phyloP scores from a whole-genome alignment of 1,140 invertebrate genomes.

The Phymorhynchus buccinoides region DNA sequence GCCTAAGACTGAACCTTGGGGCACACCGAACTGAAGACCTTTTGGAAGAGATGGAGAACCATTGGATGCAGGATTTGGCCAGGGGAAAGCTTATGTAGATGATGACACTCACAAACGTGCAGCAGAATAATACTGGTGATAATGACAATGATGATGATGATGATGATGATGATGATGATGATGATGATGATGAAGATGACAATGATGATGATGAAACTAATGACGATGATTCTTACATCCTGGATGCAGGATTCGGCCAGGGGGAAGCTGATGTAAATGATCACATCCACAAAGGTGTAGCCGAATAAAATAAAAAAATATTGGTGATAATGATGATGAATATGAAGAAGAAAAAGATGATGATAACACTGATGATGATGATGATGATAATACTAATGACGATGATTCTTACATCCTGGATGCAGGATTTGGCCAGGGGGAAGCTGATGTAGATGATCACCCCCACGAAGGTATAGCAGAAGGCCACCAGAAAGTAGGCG shows the following conservation, averaged over 20 bases:
- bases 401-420: slow-evolving; percentile 93
- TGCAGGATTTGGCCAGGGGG: slow-evolving; percentile 87
- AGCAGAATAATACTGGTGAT: slow-evolving; percentile 81
- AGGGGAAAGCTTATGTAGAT: slow-evolving; percentile 91
- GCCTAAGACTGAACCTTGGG: too few species aligned
- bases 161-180: too few species aligned
- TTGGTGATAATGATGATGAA: too few species aligned
- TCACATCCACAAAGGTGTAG: slow-evolving; percentile 85
- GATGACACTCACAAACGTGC: slow-evolving; percentile 84
- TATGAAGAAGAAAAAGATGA: too few species aligned
- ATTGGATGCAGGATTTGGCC: slow-evolving; percentile 86
- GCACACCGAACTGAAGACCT: too few species aligned
- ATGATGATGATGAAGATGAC: too few species aligned
- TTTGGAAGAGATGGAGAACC: too few species aligned
- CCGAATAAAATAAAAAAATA: slow-evolving; percentile 77
- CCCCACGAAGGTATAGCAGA: slow-evolving; percentile 89
- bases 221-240: slow-evolving; percentile 83
- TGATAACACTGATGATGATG: too few species aligned
- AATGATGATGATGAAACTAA: too few species aligned
- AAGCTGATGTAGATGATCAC: slow-evolving; percentile 87
- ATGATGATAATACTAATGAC: too few species aligned
- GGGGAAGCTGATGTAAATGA: slow-evolving; percentile 90
- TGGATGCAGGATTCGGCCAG: slow-evolving; percentile 88
- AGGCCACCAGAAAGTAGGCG: slow-evolving; percentile 85
- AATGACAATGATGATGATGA: too few species aligned